A percentile compares a stretch with the other conserved stretches of the same genome.
Evolutionary conservation across 2,888 invertebrate genomes (phyloP).

Genomic region (Phyllotreta cruciferae): DNA sequence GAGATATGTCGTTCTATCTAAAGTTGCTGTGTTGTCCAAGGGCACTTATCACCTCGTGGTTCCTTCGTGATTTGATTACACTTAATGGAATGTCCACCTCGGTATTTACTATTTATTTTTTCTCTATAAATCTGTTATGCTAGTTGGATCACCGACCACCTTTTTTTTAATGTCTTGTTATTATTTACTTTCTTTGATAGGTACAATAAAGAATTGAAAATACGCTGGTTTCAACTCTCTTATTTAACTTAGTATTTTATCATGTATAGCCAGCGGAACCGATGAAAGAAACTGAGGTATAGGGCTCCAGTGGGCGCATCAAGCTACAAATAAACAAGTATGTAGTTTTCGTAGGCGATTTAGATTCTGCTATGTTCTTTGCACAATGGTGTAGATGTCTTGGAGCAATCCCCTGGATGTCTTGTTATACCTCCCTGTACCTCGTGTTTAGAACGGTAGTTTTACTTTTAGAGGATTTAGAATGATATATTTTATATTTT

Average conservation of each 20-base stretch:
- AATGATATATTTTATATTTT: conserved; percentile 27
- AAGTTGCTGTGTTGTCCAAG: conserved; percentile 61
- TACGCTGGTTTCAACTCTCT: conserved; percentile 25
- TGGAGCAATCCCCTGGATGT: conserved; percentile 57
- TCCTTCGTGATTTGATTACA: conserved; percentile 17
- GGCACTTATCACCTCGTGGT: conserved; percentile 52
- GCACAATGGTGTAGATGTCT: conserved; percentile 59
- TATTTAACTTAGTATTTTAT: conserved; percentile 52
- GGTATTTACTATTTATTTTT: conserved; percentile 11
- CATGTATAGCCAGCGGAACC: conserved; percentile 75
- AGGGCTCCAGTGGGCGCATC: conserved; percentile 65
- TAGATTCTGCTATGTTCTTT: conserved; percentile 56
- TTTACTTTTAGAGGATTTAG: conserved; percentile 32
- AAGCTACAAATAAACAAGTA: conserved; percentile 68
- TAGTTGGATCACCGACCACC: conserved; percentile 29
- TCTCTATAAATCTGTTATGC: conserved; percentile 15
- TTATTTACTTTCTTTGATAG: conserved; percentile 9
- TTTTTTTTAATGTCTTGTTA: conserved; percentile 30
- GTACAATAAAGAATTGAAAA: neutral
- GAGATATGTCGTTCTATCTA: conserved; percentile 36
- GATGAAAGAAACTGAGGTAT: conserved; percentile 79
- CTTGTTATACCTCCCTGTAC: conserved; percentile 50
- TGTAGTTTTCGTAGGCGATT: conserved; percentile 64
- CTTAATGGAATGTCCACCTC: conserved; percentile 39
- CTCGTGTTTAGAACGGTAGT: conserved; percentile 47